Evolutionary conservation across 2,113 vertebrate species (phyloP), one percentile per base, ranked within the genome.

Genomic region (Siniperca knerii): DNA sequence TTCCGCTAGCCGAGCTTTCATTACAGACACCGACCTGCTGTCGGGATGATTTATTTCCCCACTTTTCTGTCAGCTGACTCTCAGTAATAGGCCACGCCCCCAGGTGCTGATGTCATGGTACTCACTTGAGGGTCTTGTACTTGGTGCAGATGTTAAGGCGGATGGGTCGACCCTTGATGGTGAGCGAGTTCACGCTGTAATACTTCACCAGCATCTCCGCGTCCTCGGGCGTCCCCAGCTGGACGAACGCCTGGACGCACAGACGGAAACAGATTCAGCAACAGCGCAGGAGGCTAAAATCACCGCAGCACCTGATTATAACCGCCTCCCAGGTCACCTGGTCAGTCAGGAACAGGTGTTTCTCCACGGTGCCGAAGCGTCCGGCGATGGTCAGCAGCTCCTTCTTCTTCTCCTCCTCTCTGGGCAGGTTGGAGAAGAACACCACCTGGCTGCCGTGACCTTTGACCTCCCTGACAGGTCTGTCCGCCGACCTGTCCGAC

Each of bases 181-280:
- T 91, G 37, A 96, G 93, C 1, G 97, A 96, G 79, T 97, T 97
- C 68, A 97, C 90, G 40, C 93, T 98, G 23, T 98, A 99, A 87
- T 99, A 99, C 58, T 99, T 98, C 0, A 98, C 98, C 89, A 97
- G 95, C 94, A 97, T 98, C 88, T 98, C 96, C 15, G 98, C 98
- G 83, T 99, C 98, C 73, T 97, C 96, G 1, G 97, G 95, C 4
- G 95, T 96, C 0, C 96, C 95, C 96, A 99, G 96, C 94, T 99
- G 97, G 60, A 99, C 95, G 83, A 99, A 99, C 0, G 97, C 98
- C 98, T 99, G 71, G 4, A 61, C 6, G 16, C 2, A 79, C 12
- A 62, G 2, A 73, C 11, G 21, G 7, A 21, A n/a, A 6, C 35
- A 46, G 5, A 42, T 2, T 48, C 37, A 61, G 29, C 37, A 20